These are phyloP conservation scores for Melanocharis versteri DNA, from an alignment of 2,113 vertebrate genomes.

Conservation along the genomic window DNA sequence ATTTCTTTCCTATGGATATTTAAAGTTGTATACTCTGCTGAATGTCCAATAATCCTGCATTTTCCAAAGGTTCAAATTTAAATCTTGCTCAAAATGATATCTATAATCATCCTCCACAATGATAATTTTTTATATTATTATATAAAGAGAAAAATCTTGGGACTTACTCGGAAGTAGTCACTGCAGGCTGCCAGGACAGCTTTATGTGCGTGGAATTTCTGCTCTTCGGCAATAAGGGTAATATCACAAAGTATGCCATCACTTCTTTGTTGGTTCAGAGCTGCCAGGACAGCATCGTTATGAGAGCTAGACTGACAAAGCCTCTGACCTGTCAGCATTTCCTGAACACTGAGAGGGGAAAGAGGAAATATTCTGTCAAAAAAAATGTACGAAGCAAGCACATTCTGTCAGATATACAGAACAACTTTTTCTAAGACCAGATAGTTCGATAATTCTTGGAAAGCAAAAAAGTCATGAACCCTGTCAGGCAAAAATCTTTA, in stretches of 20 bases:
- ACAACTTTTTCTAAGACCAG: background rate
- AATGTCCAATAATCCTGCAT: background rate
- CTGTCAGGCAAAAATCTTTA: background rate
- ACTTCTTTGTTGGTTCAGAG: slow-evolving; percentile 94
- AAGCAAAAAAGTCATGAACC: background rate
- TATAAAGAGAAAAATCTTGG: background rate
- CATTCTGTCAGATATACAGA: background rate
- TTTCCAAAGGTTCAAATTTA: background rate
- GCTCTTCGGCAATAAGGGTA: slow-evolving; percentile 91
- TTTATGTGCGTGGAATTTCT: slow-evolving; percentile 96
- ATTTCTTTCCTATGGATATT: background rate
- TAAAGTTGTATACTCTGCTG: background rate
- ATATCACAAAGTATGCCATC: slow-evolving; percentile 94
- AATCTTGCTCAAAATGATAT: background rate
- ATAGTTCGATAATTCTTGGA: background rate
- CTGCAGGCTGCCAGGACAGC: slow-evolving; percentile 96
- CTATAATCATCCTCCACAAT: background rate
- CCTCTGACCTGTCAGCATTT: slow-evolving; percentile 96
- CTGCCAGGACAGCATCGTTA: slow-evolving; percentile 88
- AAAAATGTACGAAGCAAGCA: background rate
- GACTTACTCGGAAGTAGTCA: slow-evolving; percentile 94
- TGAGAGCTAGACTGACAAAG: slow-evolving; percentile 96
- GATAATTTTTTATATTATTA: background rate
- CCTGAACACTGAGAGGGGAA: slow-evolving; percentile 76
- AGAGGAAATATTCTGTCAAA: background rate